Percentiles rank a stretch among this genome's conserved stretches.
Conservation (phyloP, 2,888 invertebrate genomes). For the Acanthosepion esculentum region DNA sequence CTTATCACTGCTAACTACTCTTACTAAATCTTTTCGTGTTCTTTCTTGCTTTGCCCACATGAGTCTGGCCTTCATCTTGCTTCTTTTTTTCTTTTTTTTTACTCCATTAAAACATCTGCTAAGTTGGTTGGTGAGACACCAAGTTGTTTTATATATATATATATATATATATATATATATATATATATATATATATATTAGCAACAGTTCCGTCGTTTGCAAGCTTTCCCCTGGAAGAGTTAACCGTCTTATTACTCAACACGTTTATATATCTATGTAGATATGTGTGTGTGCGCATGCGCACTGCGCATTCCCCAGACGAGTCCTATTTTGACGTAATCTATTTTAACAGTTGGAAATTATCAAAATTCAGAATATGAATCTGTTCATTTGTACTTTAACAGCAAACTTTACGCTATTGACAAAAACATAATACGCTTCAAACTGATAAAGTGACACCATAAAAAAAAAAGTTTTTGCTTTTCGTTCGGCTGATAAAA, state of each 20-base stretch:
- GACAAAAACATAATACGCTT: background rate
- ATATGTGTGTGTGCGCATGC: background rate
- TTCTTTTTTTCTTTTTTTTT: too few species aligned
- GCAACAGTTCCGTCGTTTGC: too few species aligned
- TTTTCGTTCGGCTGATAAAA: background rate
- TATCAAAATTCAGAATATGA: conserved; percentile 14
- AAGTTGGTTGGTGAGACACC: too few species aligned
- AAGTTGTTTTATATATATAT: too few species aligned
- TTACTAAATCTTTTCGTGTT: too few species aligned
- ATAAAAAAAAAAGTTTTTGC: background rate
- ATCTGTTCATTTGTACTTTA: background rate
- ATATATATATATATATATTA: too few species aligned
- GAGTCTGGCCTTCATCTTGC: too few species aligned
- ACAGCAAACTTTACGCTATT: background rate
- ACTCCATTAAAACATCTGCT: too few species aligned
- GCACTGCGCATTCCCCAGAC: background rate
- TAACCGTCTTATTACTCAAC: too few species aligned
- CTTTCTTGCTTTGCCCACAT: too few species aligned
- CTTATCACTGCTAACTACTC: background rate
- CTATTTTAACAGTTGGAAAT: conserved; percentile 20
- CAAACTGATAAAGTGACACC: background rate
- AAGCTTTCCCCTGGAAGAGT: too few species aligned
- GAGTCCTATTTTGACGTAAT: background rate
- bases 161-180: too few species aligned
- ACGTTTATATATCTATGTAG: background rate